A percentile compares a stretch with the other conserved stretches of the same genome.
Conservation (phyloP, 2,888 invertebrate species). For the Schrankia costaestrigalis region DNA sequence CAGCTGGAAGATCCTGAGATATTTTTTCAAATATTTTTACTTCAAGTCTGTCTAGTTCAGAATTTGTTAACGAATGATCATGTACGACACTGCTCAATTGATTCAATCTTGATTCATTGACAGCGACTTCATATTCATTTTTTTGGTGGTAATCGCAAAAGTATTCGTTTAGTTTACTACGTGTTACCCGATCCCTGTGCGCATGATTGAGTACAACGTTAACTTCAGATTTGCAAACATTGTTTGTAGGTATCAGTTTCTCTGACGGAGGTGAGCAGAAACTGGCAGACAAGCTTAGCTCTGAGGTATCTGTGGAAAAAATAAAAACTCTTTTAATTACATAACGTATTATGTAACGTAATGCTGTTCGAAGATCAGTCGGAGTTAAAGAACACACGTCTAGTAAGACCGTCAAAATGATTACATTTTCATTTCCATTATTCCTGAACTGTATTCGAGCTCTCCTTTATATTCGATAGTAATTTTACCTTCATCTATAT, state of each 20-base stretch:
- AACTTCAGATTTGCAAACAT: slow-evolving; percentile 39
- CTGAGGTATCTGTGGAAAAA: slow-evolving; percentile 16
- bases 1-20: slow-evolving; percentile 52
- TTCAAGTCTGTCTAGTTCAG: slow-evolving; percentile 56
- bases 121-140: slow-evolving; percentile 59
- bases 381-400: too few species aligned
- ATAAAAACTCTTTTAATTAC: background rate
- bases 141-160: slow-evolving; percentile 54
- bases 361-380: too few species aligned
- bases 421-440: too few species aligned
- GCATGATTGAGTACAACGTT: slow-evolving; percentile 19
- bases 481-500: too few species aligned
- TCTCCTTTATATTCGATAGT: too few species aligned
- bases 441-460: too few species aligned
- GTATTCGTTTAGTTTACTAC: slow-evolving; percentile 9
- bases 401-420: too few species aligned
- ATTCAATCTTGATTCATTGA: slow-evolving; percentile 45
- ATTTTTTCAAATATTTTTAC: slow-evolving; percentile 48
- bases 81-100: slow-evolving; percentile 16
- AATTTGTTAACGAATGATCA: slow-evolving; percentile 46
- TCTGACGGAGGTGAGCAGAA: slow-evolving; percentile 23
- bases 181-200: background rate
- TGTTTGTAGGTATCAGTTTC: slow-evolving; percentile 16
- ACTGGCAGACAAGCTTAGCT: slow-evolving; percentile 30
- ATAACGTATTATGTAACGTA: too few species aligned